These are phyloP conservation scores for Altica lythri DNA, from an alignment of 2,888 invertebrate genomes.

Conservation along the genomic window DNA sequence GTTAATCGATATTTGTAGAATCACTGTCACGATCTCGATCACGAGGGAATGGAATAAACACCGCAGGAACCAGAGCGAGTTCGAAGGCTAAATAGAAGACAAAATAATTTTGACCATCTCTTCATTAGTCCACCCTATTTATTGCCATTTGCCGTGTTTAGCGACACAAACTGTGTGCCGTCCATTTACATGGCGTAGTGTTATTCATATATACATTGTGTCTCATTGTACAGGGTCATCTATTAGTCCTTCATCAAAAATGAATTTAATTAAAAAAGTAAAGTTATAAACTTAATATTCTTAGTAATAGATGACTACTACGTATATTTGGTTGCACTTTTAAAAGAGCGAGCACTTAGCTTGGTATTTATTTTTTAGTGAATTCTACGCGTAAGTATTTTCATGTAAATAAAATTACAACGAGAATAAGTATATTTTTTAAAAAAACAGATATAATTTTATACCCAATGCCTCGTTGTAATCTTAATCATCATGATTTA, in stretches of 20 bases:
- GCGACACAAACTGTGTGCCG: conserved; percentile 51
- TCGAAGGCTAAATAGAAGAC: conserved; percentile 59
- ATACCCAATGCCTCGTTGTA: conserved; percentile 33
- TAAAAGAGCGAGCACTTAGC: conserved; percentile 30
- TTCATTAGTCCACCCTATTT: conserved; percentile 54
- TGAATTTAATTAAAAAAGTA: neutral
- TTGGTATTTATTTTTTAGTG: conserved; percentile 25
- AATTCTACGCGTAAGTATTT: conserved; percentile 32
- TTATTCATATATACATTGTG: conserved; percentile 35
- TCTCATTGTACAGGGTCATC: conserved; percentile 29
- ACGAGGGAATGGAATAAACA: conserved; percentile 80
- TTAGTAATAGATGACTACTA: conserved; percentile 26
- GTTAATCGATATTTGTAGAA: too few species aligned
- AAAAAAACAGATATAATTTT: conserved; percentile 34
- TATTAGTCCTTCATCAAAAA: conserved; percentile 9
- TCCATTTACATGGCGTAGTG: conserved; percentile 54
- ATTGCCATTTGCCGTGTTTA: conserved; percentile 45
- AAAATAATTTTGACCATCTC: conserved; percentile 42
- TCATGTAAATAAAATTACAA: conserved; percentile 32
- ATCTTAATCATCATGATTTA: conserved; percentile 26
- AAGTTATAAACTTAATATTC: neutral
- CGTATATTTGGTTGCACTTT: conserved; percentile 38
- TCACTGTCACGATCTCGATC: conserved; percentile 79
- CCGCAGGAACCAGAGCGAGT: conserved; percentile 65
- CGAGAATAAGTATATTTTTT: conserved; percentile 37